These are phyloP conservation scores for Acromyrmex charruanus DNA, from an alignment of 1,140 invertebrate species.

Conservation along the genomic window DNA sequence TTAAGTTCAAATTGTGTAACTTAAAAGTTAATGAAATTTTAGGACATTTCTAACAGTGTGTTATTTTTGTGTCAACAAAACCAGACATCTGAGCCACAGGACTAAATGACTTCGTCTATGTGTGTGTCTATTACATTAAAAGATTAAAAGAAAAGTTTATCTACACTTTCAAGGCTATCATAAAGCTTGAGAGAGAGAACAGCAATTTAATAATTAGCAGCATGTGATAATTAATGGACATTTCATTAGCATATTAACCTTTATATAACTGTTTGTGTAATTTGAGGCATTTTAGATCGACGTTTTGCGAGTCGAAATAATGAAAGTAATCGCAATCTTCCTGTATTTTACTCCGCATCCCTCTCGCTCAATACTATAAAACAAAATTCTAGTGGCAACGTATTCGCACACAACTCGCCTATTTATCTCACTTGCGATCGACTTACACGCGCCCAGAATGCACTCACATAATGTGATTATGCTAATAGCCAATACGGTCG, in stretches of 20 bases:
- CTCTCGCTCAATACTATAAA: neutral
- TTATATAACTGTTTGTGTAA: neutral
- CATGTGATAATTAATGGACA: conserved; percentile 38
- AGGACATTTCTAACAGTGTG: too few species aligned
- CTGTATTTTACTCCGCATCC: neutral
- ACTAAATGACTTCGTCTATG: neutral
- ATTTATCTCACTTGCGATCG: conserved; percentile 70
- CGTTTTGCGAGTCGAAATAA: neutral
- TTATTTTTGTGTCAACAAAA: conserved; percentile 4
- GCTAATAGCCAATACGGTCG: conserved; percentile 65
- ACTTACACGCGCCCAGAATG: conserved; percentile 70
- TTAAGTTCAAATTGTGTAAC: too few species aligned
- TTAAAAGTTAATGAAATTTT: too few species aligned
- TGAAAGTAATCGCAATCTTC: conserved; percentile 36
- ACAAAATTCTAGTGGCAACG: conserved; percentile 40
- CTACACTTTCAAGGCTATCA: neutral
- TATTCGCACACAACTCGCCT: conserved; percentile 47
- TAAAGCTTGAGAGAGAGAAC: neutral
- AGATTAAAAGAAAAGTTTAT: neutral
- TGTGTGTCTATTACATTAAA: neutral
- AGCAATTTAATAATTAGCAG: conserved; percentile 12
- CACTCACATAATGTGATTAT: conserved; percentile 75
- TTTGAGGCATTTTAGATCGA: neutral
- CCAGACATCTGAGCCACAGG: neutral
- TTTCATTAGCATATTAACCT: conserved; percentile 21